Conservation (phyloP, 2,888 invertebrate genomes). For the Morinoia aosen region DNA sequence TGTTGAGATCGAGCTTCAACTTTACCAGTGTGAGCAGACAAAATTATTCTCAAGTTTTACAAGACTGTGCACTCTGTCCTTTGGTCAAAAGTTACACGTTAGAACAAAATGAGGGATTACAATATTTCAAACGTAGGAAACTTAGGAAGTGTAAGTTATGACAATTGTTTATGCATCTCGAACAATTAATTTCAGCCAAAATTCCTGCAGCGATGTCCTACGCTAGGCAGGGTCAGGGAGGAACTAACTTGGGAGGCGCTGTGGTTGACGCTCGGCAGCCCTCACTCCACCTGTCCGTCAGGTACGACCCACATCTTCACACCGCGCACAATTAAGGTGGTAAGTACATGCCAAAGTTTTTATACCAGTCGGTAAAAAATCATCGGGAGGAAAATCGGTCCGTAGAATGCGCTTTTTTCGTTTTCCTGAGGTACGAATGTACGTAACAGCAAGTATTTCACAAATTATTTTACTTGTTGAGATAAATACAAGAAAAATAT, state of each 20-base stretch:
- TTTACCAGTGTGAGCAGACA: no score
- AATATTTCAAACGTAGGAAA: no score
- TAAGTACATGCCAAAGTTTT: background rate
- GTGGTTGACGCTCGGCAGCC: background rate
- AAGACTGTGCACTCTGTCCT: no score
- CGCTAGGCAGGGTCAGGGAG: no score
- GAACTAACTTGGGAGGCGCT: background rate
- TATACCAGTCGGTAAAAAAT: background rate
- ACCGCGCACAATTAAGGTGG: background rate
- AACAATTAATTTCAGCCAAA: no score
- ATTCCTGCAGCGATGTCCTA: no score
- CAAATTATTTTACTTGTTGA: background rate
- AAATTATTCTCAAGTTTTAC: no score
- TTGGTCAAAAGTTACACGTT: no score
- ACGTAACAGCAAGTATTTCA: background rate
- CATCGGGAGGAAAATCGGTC: background rate
- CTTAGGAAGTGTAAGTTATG: no score
- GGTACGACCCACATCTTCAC: background rate
- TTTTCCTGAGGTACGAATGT: background rate
- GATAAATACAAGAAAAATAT: background rate
- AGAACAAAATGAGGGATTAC: no score
- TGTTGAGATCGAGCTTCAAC: no score
- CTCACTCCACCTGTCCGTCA: background rate
- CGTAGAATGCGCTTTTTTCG: background rate
- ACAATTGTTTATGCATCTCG: no score